Base-by-base conservation (phyloP, 2,113 vertebrate species). In the Psittacula cyanocephala region DNA sequence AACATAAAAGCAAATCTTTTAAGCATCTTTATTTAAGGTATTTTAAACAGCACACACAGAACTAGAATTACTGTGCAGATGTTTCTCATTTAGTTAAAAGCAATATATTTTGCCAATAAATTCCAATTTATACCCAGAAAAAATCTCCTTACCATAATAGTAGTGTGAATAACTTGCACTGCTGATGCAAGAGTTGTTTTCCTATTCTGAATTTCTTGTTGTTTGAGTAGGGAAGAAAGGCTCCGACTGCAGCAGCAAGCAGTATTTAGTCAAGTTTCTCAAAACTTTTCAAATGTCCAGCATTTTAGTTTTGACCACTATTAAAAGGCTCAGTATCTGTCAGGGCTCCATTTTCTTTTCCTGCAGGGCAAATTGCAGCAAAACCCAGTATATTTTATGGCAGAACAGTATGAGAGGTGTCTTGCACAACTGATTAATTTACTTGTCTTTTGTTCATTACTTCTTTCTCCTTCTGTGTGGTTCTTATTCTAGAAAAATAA, bases 71-170 rank as follows among this genome's bases (percentile, higher is more conserved):
- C 55, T 53, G 55, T 91, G 70, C 84, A 76, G 70, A 72, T 86
- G 77, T 84, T 88, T 90, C 83, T 81, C 57, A 80, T 89, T 88
- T 91, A 94, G 59, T 90, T 94, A 77, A 93, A 95, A 89, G 63
- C 6, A 24, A 29, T 16, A 29, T 88, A 88, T 91, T 92, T 89
- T 92, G 29, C 41, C 27, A 57, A 85, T 78, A 91, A 87, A 74
- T 89, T 47, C 63, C 39, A 92, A 86, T 95, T 94, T 92, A 82
- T 59, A 88, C 33, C 35, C 78, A 81, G 50, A 62, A 89, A 60
- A 43, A 15, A 77, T 69, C 23, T 22, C 24, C 23, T 55, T 11
- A 14, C 18, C 60, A 2, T 72, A 46, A 65, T 9, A 82, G 3
- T 23, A 49, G 20, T 55, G 43, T 75, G 72, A 88, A 81, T 68